Percentiles rank a stretch among this genome's conserved stretches.
These are phyloP conservation scores for Xylophagus ater DNA, from an alignment of 2,888 invertebrate genomes.

Conservation along the genomic window DNA sequence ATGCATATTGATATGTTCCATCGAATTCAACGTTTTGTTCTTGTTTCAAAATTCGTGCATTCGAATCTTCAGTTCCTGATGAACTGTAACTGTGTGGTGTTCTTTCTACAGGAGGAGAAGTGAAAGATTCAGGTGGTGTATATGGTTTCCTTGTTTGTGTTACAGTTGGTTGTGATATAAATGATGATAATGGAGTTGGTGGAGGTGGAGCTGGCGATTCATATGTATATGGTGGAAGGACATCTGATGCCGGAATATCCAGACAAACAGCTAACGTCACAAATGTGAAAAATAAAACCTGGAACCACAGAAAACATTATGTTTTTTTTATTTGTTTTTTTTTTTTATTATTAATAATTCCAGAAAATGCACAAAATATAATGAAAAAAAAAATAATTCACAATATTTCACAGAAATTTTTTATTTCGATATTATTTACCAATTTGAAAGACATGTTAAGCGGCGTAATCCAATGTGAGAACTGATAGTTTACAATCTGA, in stretches of 20 bases:
- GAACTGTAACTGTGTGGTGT: not conserved
- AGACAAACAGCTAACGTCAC: conserved; percentile 4
- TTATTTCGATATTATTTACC: conserved; percentile 6
- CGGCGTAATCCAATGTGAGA: conserved; percentile 2
- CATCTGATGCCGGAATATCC: not conserved
- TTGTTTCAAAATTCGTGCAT: conserved; percentile 35
- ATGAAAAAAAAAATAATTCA: too few relatives aligned
- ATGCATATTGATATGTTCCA: conserved; percentile 42
- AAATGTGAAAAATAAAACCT: conserved; percentile 5
- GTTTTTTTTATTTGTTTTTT: not conserved
- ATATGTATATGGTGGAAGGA: conserved; percentile 2
- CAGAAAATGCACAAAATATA: too few relatives aligned
- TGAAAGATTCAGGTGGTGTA: not conserved
- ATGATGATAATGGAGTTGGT: not conserved
- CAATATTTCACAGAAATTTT: too few relatives aligned
- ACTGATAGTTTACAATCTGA: conserved; percentile 5
- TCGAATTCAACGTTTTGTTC: conserved; percentile 40
- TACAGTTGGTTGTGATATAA: not conserved
- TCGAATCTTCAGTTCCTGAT: conserved; percentile 27
- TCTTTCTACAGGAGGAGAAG: not conserved
- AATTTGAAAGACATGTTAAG: conserved; percentile 11
- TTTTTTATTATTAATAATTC: not conserved
- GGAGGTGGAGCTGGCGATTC: not conserved
- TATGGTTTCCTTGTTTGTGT: not conserved
- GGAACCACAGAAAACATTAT: conserved; percentile 5